Percentiles rank a stretch among this genome's conserved stretches.
Conservation (phyloP, 2,888 invertebrate species). For the Chouioia cunea region DNA sequence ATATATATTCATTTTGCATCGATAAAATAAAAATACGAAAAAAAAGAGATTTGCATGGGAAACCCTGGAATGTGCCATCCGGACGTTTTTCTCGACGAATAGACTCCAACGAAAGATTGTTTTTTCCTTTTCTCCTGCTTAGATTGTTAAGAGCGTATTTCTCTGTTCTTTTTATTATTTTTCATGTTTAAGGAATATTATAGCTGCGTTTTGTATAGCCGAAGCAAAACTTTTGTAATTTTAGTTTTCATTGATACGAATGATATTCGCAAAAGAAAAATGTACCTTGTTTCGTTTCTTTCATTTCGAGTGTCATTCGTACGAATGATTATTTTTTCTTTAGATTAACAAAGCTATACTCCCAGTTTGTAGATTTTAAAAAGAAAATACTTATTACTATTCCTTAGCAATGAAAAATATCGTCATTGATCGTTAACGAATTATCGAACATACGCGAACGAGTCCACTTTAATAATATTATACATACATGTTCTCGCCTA, state of each 20-base stretch:
- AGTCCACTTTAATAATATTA: neutral
- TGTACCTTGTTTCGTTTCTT: neutral
- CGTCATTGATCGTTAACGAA: slow-evolving; percentile 20
- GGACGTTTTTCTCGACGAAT: slow-evolving; percentile 42
- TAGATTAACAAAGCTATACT: slow-evolving; percentile 38
- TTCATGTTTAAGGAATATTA: neutral
- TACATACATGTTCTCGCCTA: too few relatives aligned
- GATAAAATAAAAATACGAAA: slow-evolving; percentile 1
- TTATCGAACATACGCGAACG: slow-evolving; percentile 2
- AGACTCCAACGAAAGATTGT: slow-evolving; percentile 34
- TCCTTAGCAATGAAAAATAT: slow-evolving; percentile 45
- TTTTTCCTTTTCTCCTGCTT: slow-evolving; percentile 27
- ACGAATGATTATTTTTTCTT: slow-evolving; percentile 19
- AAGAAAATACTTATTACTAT: slow-evolving; percentile 36
- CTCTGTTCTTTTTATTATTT: slow-evolving; percentile 8
- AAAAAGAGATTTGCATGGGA: slow-evolving; percentile 16
- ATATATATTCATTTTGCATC: slow-evolving; percentile 5
- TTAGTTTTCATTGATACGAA: neutral
- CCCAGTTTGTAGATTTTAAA: slow-evolving; percentile 2
- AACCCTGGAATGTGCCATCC: slow-evolving; percentile 46
- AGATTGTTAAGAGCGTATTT: slow-evolving; percentile 1
- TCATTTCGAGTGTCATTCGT: neutral
- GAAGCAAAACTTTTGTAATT: slow-evolving; percentile 11
- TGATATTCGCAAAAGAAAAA: neutral
- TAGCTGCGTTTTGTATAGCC: slow-evolving; percentile 8